Evolutionary conservation across 2,113 vertebrate genomes (phyloP).

Genomic region (Spea multiplicata): DNA sequence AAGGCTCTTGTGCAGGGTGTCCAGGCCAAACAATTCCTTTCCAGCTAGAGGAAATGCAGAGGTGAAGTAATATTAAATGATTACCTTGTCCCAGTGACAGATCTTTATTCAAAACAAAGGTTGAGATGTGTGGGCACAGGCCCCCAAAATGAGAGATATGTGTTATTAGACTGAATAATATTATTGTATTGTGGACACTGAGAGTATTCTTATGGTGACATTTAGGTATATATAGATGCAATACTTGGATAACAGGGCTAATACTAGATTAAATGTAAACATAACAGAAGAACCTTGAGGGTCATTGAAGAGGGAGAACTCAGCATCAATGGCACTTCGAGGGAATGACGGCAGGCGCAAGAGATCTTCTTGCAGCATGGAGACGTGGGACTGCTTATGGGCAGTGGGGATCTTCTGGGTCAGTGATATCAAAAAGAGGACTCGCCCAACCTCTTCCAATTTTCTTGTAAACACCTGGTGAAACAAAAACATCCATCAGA

Average conservation of each 20-base stretch:
- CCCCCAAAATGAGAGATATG: too few species aligned
- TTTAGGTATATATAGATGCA: too few species aligned
- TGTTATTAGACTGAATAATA: too few species aligned
- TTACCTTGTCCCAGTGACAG: too few species aligned
- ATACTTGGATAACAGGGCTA: too few species aligned
- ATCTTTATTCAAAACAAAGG: too few species aligned
- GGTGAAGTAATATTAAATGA: neutral
- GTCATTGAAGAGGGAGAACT: slow-evolving; percentile 94
- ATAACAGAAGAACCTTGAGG: slow-evolving; percentile 73
- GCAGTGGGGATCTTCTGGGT: slow-evolving; percentile 91
- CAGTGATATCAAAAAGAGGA: slow-evolving; percentile 93
- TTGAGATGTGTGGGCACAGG: too few species aligned
- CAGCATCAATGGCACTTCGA: slow-evolving; percentile 89
- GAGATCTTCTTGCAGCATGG: slow-evolving; percentile 95
- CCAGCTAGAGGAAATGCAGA: slow-evolving; percentile 62
- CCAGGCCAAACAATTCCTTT: slow-evolving; percentile 94
- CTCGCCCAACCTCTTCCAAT: slow-evolving; percentile 91
- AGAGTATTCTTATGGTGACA: too few species aligned
- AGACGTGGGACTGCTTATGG: slow-evolving; percentile 96
- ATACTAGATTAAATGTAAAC: neutral
- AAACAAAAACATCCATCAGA: neutral
- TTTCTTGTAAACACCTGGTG: slow-evolving; percentile 93
- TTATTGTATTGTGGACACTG: too few species aligned
- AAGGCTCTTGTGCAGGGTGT: slow-evolving; percentile 95
- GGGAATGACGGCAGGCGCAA: slow-evolving; percentile 94